Evolutionary conservation across 2,888 invertebrate genomes (phyloP).

Genomic region (Tuta absoluta): DNA sequence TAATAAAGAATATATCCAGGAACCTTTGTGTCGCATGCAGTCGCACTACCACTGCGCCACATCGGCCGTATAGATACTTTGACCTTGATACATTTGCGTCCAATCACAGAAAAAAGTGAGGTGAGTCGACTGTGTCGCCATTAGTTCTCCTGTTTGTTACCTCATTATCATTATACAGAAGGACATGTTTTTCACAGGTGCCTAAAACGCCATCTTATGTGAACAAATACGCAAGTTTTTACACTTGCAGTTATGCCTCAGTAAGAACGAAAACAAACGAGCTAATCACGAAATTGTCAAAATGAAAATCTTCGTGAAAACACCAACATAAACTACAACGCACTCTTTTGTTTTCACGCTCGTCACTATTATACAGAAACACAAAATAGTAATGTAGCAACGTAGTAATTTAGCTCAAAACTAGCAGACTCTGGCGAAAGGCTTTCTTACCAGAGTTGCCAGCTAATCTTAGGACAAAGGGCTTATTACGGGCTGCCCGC

Average conservation of each 20-base stretch:
- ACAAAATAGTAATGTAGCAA: conserved; percentile 20
- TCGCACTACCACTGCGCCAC: no score
- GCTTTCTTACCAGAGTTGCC: conserved; percentile 77
- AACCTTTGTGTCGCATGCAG: no score
- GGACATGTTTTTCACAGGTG: no score
- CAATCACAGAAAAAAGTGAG: no score
- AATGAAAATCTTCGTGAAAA: neutral
- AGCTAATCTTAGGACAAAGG: conserved; percentile 80
- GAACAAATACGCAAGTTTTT: neutral
- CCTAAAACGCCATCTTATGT: no score
- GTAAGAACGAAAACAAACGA: neutral
- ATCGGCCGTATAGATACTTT: no score
- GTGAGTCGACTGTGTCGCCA: no score
- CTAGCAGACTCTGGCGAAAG: conserved; percentile 50
- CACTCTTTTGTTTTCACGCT: conserved; percentile 9
- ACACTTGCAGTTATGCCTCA: neutral
- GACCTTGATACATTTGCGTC: no score
- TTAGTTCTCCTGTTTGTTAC: no score
- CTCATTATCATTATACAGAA: no score
- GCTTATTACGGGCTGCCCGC: conserved; percentile 67
- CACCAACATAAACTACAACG: neutral
- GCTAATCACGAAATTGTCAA: neutral
- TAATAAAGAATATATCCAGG: no score
- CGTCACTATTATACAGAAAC: conserved; percentile 29
- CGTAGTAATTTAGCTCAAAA: conserved; percentile 30